Conservation (phyloP, 1,140 invertebrate genomes). For the Pseudachorutes palmiensis region DNA sequence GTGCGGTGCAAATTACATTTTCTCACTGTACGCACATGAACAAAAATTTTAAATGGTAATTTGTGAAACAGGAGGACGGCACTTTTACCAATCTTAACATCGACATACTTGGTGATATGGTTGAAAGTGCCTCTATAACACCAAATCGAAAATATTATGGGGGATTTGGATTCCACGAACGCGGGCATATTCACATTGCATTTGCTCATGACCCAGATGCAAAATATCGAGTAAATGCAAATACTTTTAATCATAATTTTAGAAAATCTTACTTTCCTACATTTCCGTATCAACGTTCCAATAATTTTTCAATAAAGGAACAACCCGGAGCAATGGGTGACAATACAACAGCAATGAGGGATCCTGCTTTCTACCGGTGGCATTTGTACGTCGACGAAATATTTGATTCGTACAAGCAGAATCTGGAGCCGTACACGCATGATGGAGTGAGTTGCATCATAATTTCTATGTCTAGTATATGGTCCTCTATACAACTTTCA, state of each 20-base stretch:
- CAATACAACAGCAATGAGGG: conserved; percentile 46
- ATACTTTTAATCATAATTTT: not conserved
- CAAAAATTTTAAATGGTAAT: no score
- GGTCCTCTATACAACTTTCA: no score
- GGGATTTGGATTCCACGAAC: conserved; percentile 58
- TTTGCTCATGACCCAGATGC: conserved; percentile 57
- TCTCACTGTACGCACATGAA: no score
- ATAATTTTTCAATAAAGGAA: no score
- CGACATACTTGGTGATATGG: conserved; percentile 61
- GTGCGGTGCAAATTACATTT: no score
- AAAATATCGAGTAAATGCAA: conserved; percentile 4
- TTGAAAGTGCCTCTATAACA: conserved; percentile 47
- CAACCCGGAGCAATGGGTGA: not conserved
- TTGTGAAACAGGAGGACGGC: conserved; percentile 3
- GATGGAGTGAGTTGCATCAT: conserved; percentile 42
- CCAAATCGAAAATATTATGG: conserved; percentile 61
- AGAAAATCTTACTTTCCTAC: no score
- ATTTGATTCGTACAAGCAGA: conserved; percentile 65
- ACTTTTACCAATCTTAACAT: conserved; percentile 48
- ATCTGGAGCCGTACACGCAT: conserved; percentile 52
- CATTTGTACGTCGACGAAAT: conserved; percentile 70
- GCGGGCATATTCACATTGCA: conserved; percentile 58
- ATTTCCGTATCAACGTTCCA: no score
- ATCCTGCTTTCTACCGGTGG: conserved; percentile 77
- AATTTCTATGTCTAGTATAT: no score